Percentiles rank a stretch among this genome's conserved stretches.
phyloP scores from a whole-genome alignment of 2,888 invertebrate species.

The Gibbula magus region DNA sequence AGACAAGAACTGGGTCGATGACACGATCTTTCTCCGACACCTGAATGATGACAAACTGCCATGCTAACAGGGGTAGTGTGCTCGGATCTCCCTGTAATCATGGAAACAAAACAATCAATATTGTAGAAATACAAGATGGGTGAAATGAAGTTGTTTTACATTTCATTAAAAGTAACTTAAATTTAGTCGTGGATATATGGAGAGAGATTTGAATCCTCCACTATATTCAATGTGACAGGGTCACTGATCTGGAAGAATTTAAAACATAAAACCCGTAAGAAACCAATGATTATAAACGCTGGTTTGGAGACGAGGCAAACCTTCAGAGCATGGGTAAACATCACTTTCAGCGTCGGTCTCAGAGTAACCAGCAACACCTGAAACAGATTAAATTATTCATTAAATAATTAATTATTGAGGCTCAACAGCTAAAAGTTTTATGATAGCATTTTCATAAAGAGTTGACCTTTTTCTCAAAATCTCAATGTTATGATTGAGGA shows the following conservation, averaged over 20 bases:
- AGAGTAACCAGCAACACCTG: constrained; percentile 87
- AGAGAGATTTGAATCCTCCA: too few relatives aligned
- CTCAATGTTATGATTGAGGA: too few relatives aligned
- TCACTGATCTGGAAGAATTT: too few relatives aligned
- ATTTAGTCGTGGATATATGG: not conserved
- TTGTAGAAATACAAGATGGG: not conserved
- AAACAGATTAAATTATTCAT: not conserved
- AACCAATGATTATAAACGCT: too few relatives aligned
- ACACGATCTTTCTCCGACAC: constrained; percentile 77
- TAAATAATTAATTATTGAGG: too few relatives aligned
- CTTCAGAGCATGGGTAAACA: constrained; percentile 86
- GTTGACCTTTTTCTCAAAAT: too few relatives aligned
- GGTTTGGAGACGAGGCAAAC: constrained; percentile 42
- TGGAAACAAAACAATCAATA: not conserved
- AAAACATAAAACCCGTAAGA: not conserved
- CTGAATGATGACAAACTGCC: constrained; percentile 92
- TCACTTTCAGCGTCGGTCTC: constrained; percentile 85
- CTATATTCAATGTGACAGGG: too few relatives aligned
- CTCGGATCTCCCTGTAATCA: constrained; percentile 77
- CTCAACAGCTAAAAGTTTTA: too few relatives aligned
- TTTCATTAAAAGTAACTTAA: too few relatives aligned
- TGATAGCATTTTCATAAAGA: too few relatives aligned
- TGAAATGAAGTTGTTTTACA: too few relatives aligned
- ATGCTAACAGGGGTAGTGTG: constrained; percentile 91
- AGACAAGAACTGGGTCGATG: constrained; percentile 90